Evolutionary conservation across 2,113 vertebrate species (phyloP), one percentile per base, ranked within the genome.

Genomic region (Rissa tridactyla): DNA sequence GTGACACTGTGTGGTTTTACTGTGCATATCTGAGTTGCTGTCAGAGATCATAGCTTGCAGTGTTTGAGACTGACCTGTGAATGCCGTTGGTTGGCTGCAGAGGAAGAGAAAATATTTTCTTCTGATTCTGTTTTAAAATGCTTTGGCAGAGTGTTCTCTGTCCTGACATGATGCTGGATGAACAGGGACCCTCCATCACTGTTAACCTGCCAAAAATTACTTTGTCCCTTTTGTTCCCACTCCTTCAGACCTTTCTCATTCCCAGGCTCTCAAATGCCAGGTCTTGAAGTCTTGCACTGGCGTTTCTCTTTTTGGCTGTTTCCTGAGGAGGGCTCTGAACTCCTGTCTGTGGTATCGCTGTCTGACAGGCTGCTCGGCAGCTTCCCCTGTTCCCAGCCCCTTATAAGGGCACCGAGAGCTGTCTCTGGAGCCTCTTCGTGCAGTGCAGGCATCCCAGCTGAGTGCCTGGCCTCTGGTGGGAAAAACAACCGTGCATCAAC

Each of bases 211-310:
- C 90, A 96, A 91, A 94, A 86, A 88, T 93, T 75, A 52, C 82
- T 92, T 91, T 92, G 64, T 93, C 68, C 68, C 79, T 92, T 96
- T 96, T 94, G 86, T 95, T 91, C 47, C 51, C 32, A 15, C 29
- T 93, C 88, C 80, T 81, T 84, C 73, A 79, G 90, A 82, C 95
- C 88, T 92, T 84, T 82, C 90, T 82, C 30, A 84, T 96, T 96
- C 96, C 96, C 96, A 96, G 71, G 85, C 85, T 96, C 82, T 88
- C 82, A 90, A 92, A 93, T 91, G 82, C 92, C 88, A 96, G 93
- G 76, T 92, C 90, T 90, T 52, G 42, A 92, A 88, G 85, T 80
- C 84, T 79, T 82, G 84, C 75, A 22, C 57, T 82, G 70, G 49
- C 64, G 49, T 96, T 97, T 96, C 87, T 94, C 89, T 87, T 85